Evolutionary conservation across 2,113 vertebrate genomes (phyloP).

Genomic region (Actinemys pallida): DNA sequence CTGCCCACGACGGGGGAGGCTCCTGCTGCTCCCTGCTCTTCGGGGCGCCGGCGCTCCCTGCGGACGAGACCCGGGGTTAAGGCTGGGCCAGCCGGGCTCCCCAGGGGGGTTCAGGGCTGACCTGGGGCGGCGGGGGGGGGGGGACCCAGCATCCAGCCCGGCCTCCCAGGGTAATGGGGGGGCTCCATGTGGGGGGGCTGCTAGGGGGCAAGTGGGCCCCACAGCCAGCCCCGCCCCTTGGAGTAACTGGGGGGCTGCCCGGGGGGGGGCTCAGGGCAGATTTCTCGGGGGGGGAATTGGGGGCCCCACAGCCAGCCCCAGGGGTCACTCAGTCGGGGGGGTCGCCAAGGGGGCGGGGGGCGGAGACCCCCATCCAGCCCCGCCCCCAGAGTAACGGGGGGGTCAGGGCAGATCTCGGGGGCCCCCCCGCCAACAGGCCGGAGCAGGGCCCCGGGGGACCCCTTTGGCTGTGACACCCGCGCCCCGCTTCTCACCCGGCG

Average conservation of each 20-base stretch:
- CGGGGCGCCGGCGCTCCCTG: not conserved
- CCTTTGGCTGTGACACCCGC: not conserved
- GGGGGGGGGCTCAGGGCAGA: not conserved
- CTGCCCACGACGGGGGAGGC: not conserved
- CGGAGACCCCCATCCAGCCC: not conserved
- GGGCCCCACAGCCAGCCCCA: not conserved
- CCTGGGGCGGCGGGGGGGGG: no score
- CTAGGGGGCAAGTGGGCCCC: no score
- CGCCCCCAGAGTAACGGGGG: not conserved
- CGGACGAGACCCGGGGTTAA: not conserved
- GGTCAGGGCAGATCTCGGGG: no score
- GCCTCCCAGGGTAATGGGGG: not conserved
- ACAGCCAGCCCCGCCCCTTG: no score
- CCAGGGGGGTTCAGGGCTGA: not conserved
- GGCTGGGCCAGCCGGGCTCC: no score
- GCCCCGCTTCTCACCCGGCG: not conserved
- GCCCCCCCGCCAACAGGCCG: not conserved
- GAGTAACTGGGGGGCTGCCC: no score
- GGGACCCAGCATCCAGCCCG: not conserved
- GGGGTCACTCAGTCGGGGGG: not conserved
- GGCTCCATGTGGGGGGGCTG: not conserved
- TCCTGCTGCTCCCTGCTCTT: not conserved
- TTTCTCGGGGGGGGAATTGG: no score
- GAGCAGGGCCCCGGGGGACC: not conserved
- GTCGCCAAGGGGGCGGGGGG: no score